phyloP scores from a whole-genome alignment of 2,797 vertebrate genomes.

The Enteromius mattozi region DNA sequence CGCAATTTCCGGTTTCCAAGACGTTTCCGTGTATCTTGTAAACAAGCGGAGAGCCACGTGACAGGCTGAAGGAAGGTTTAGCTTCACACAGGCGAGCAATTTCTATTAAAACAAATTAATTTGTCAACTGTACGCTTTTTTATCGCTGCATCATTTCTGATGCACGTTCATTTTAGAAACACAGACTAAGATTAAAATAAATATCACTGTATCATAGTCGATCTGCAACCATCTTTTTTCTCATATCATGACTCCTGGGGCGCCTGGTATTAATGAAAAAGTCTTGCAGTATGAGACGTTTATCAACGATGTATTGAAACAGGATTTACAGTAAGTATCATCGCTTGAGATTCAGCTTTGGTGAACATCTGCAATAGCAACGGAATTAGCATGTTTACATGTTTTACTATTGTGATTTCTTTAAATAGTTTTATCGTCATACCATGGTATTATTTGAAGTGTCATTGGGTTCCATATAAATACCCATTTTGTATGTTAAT shows the following conservation, averaged over 20 bases:
- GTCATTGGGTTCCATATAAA: neutral
- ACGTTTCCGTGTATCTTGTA: slow-evolving; percentile 47
- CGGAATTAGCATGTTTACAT: neutral
- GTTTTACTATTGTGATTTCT: neutral
- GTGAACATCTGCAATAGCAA: neutral
- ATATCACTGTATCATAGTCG: neutral
- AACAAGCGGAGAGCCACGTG: slow-evolving; percentile 40
- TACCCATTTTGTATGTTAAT: neutral
- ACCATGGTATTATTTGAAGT: neutral
- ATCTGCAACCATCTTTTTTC: neutral
- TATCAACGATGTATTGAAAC: slow-evolving; percentile 83
- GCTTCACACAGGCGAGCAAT: neutral
- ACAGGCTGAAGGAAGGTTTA: neutral
- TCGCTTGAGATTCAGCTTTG: neutral
- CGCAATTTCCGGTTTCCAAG: slow-evolving; percentile 30
- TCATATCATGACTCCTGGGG: slow-evolving; percentile 58
- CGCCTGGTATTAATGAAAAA: slow-evolving; percentile 73
- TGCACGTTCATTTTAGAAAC: neutral
- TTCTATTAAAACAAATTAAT: neutral
- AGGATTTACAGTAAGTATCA: slow-evolving; percentile 83
- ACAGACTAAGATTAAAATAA: neutral
- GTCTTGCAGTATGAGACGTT: slow-evolving; percentile 87
- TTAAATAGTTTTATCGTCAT: no score
- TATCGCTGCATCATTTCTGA: neutral
- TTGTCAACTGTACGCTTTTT: neutral